Evolutionary conservation across 2,113 vertebrate genomes (phyloP).

Genomic region (Anser brachyrhynchus): DNA sequence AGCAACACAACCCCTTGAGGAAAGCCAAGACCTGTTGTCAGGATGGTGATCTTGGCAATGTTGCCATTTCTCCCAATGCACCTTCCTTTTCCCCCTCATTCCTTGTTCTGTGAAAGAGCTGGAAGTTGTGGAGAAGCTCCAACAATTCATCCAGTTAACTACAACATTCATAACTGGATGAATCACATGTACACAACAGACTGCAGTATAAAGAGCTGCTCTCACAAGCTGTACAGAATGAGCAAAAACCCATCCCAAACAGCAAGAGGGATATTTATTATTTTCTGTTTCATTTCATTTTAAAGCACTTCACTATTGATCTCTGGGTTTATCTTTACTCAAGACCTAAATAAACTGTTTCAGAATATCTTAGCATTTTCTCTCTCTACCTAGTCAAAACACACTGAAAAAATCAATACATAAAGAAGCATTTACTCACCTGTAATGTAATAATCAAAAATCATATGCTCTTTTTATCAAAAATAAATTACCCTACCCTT

Average conservation of each 20-base stretch:
- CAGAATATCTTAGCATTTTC: background rate
- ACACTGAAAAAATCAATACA: background rate
- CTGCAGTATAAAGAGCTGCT: background rate
- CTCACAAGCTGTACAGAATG: background rate
- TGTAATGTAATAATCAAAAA: background rate
- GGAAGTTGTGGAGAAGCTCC: background rate
- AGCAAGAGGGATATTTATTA: background rate
- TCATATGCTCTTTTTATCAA: background rate
- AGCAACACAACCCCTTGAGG: background rate
- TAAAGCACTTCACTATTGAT: background rate
- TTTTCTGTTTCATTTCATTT: background rate
- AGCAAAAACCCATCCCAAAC: background rate
- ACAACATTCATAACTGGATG: background rate
- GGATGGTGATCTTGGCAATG: background rate
- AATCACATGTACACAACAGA: background rate
- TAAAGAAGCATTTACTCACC: background rate
- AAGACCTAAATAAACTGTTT: background rate
- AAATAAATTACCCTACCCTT: background rate
- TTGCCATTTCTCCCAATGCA: background rate
- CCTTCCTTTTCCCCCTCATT: background rate
- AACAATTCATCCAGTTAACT: background rate
- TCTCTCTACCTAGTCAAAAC: background rate
- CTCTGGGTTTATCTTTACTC: background rate
- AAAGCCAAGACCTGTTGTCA: rapidly evolving
- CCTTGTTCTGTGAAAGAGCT: background rate